Evolutionary conservation across 2,113 vertebrate species (phyloP).

Genomic region (Ranitomeya variabilis): DNA sequence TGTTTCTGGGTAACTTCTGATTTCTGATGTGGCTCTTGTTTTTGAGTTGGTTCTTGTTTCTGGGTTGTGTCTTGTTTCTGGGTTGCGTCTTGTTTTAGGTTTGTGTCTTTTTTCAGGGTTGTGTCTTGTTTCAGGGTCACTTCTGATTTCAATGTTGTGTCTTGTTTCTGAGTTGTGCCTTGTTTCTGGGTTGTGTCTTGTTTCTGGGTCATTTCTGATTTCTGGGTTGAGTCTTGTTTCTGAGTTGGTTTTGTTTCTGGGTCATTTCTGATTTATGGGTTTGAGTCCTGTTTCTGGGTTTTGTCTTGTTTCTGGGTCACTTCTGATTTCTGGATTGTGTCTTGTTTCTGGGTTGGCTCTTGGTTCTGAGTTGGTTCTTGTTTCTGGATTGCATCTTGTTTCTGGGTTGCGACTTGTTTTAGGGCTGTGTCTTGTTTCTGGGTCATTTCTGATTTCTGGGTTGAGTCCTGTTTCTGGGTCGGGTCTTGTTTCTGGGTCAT

Average conservation of each 20-base stretch:
- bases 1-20: not conserved
- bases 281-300: too few species aligned
- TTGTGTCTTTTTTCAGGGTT: not conserved
- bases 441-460: not conserved
- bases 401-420: not conserved
- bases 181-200: not conserved
- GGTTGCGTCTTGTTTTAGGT: not conserved
- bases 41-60: not conserved
- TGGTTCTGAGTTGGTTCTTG: too few species aligned
- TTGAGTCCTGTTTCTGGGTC: not conserved
- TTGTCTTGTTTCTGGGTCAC: not conserved
- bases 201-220: not conserved
- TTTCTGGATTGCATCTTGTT: not conserved
- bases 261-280: too few species aligned
- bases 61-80: not conserved
- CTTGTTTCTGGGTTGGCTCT: not conserved
- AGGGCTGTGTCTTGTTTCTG: not conserved
- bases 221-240: too few species aligned
- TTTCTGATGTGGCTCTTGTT: not conserved
- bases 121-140: not conserved
- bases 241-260: not conserved
- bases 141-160: not conserved
- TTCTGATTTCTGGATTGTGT: not conserved
- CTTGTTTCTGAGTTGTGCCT: not conserved
- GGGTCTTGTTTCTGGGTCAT: not conserved